Base-by-base conservation (phyloP, 2,888 invertebrate species). In the Thera obeliscata region DNA sequence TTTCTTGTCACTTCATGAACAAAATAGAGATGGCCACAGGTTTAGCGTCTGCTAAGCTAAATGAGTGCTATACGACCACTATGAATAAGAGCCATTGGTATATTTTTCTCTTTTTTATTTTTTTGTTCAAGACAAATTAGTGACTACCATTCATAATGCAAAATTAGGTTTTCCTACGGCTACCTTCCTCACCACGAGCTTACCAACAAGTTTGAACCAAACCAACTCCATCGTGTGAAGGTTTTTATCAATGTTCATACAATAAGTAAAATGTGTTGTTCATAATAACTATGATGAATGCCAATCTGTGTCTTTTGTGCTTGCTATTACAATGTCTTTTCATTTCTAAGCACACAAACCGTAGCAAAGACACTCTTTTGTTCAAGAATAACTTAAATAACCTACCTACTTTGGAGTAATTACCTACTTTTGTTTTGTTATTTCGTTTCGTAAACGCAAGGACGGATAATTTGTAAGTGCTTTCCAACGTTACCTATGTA, bases 401-500 rank as follows among this genome's bases (percentile, higher is more conserved):
- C 43, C 9, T 46, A 46, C 54, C 2, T 55, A 41, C 41, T 36
- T 56, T 35, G 50, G 60, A 33, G 61, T 43, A n/a, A 22, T 56
- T 33, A 48, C 22, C 22, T 22, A 22, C 50, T 48, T 7, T 60
- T 46, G 35, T 56, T 55, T 60, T 8, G 57, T 64, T 54, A 62
- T 59, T 55, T 64, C 50, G 60, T 64, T 64, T 60, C 43, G 54
- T 54, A 58, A 49, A 59, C 22, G 54, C 46, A 56, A 66, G 69
- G 69, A 69, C 69, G 66, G 69, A 66, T 49, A 66, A 48, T 63
- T 56, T 57, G 22, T 58, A 54, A 46, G 43, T 48, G 57, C 33
- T 61, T 66, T 55, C 64, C 41, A 61, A 64, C 64, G 41, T 48
- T 61, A n/a, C n/a, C n/a, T n/a, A 22, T 22, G 22, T 22, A 22